A percentile compares a stretch with the other conserved stretches of the same genome.
phyloP scores from a whole-genome alignment of 2,797 vertebrate species.

The Leuciscus waleckii region DNA sequence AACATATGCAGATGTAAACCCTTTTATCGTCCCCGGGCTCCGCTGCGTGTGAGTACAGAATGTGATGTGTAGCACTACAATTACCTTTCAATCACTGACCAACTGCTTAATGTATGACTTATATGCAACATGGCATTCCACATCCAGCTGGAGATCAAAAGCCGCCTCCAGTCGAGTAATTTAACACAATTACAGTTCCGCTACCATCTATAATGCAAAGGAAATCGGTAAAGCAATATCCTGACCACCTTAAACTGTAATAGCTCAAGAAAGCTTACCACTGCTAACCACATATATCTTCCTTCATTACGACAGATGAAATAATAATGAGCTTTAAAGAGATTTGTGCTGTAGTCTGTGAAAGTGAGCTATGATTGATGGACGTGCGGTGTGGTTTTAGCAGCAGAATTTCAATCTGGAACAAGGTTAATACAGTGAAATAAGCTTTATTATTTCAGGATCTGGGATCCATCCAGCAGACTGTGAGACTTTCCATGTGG shows the following conservation, averaged over 20 bases:
- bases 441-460: not conserved
- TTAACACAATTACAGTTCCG: constrained; percentile 78
- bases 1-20: constrained; percentile 28
- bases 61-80: constrained; percentile 76
- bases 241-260: constrained; percentile 42
- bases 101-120: constrained; percentile 78
- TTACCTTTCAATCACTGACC: constrained; percentile 78
- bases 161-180: constrained; percentile 72
- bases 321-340: constrained; percentile 26
- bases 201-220: constrained; percentile 72
- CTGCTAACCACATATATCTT: constrained; percentile 41
- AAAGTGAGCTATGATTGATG: constrained; percentile 15
- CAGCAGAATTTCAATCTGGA: not conserved
- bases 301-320: constrained; percentile 34
- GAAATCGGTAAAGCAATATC: constrained; percentile 49
- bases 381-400: constrained; percentile 23
- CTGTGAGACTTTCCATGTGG: not conserved
- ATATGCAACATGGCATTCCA: constrained; percentile 72
- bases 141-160: constrained; percentile 73
- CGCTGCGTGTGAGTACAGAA: constrained; percentile 58
- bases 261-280: constrained; percentile 41
- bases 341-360: constrained; percentile 26
- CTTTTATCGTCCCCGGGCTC: constrained; percentile 63
- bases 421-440: constrained; percentile 10
- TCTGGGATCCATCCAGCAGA: not conserved